A percentile compares a stretch with the other conserved stretches of the same genome.
phyloP scores from a whole-genome alignment of 2,113 vertebrate genomes.

The Aptenodytes forsteri region DNA sequence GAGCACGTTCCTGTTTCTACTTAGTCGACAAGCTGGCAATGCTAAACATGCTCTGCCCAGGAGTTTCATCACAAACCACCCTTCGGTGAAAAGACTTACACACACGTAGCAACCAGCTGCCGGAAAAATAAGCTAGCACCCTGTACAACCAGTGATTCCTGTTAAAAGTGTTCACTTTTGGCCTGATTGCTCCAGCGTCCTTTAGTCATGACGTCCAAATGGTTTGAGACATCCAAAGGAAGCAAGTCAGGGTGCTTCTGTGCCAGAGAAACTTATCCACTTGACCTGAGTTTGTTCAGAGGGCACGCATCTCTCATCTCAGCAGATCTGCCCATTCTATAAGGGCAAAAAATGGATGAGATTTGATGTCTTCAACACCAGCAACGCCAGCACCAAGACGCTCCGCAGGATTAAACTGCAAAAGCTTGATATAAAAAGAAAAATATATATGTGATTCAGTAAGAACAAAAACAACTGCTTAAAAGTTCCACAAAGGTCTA shows the following conservation, averaged over 20 bases:
- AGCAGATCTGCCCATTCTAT: slow-evolving; percentile 85
- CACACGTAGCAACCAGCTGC: background rate
- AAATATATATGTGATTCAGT: slow-evolving; percentile 20
- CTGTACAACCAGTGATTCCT: background rate
- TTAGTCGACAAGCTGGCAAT: background rate
- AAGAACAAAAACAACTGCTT: slow-evolving; percentile 56
- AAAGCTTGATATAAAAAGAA: slow-evolving; percentile 79
- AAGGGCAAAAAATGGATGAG: slow-evolving; percentile 92
- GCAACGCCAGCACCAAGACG: slow-evolving; percentile 91
- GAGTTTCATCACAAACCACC: background rate
- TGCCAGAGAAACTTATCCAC: background rate
- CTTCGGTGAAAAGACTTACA: background rate
- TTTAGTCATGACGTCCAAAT: background rate
- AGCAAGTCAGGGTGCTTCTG: background rate
- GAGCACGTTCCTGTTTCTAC: background rate
- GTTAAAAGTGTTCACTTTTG: background rate
- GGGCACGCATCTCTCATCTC: slow-evolving; percentile 33
- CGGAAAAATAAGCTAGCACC: background rate
- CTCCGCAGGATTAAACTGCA: slow-evolving; percentile 94
- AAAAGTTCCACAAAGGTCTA: slow-evolving; percentile 63
- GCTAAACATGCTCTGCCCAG: background rate
- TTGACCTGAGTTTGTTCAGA: slow-evolving; percentile 26
- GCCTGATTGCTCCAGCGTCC: background rate
- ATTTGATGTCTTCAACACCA: slow-evolving; percentile 95
- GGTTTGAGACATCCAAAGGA: background rate